Evolutionary conservation across 2,797 vertebrate genomes (phyloP), one percentile per base, ranked within the genome.

Genomic region (Staurois parvus): DNA sequence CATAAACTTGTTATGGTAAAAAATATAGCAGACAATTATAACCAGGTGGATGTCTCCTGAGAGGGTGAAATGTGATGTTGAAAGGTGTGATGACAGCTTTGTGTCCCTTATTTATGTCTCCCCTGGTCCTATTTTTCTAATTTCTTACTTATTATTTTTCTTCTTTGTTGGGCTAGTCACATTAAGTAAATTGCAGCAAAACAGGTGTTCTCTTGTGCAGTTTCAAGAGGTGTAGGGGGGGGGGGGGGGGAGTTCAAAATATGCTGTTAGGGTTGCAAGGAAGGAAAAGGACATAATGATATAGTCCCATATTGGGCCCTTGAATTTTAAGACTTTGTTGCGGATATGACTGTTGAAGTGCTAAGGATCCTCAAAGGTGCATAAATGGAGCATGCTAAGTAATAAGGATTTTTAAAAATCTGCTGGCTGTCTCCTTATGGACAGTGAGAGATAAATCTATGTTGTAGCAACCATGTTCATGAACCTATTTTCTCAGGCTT

Each of bases 11-110:
- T 29, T 62, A 64, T 48, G 34, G 67, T 76, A 40, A 59, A 72
- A 64, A 30, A 67, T 64, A 26, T 28, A 48, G 56, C 76, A 66
- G 76, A 73, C 84, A 79, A 74, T 79, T 73, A 73, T 26, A 79
- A 67, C 73, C 84, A 85, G 84, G 77, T 85, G 77, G 56, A 48
- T 62, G 42, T 79, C 84, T 79, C 77, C 24, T 74, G 62, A 80
- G 76, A 79, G 84, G 84, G 84, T 80, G 84, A 85, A 73, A 85
- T 80, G 76, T 68, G 76, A 85, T 74, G 59, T 68, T 79, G 77
- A 74, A 85, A 85, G 77, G 84, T 80, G 76, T 85, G 84, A 68
- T 80, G 84, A 85, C 76, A 85, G 37, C 15, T 76, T 42, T 68
- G 37, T 74, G 64, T 79, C 69, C 77, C 52, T 73, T 74, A 80